Base-by-base conservation (phyloP, 2,888 invertebrate genomes). In the Cheilosia grossa region DNA sequence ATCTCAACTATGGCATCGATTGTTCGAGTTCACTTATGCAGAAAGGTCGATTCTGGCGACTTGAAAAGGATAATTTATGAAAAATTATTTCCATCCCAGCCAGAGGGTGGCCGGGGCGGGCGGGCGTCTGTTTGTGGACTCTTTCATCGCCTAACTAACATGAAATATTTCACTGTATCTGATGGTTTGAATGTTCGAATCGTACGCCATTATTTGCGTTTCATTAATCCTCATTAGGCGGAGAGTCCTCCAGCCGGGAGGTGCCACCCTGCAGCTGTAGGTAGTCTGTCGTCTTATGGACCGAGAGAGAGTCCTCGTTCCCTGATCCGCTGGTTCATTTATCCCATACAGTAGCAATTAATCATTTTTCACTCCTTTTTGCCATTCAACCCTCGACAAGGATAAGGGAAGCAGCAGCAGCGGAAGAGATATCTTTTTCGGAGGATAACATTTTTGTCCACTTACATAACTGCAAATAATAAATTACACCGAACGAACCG, bases 381-480 rank as follows among this genome's bases (percentile, higher is more conserved):
- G 53, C 83, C 49, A 58, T 79, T 79, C 27, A 30, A 24, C 77
- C 61, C 53, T 19, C 47, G 42, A 58, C 56, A 49, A 69, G 72
- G 82, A 73, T 54, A 70, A 42, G 56, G n/a, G 63, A 63, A 27
- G 37, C 10, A 24, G 42, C 17, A 37, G 42, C 17, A 37, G 56
- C 67, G 51, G 58, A 58, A 73, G 63, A 69, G 79, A 69, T 83
- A 69, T 83, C 79, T 58, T 73, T 58, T 64, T 17, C 56, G 49
- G 66, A 75, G 80, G 64, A 83, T 80, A 83, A 80, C 74, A 83
- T 80, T 83, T 83, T 83, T 83, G 83, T 83, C 80, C 80, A 80
- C 83, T 83, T 80, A 80, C 83, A 83, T 83, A 83, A 83, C 80
- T 83, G 83, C 80, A 83, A 83, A 83, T 83, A 83, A 83, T 83